Conservation (phyloP, 2,113 vertebrate genomes). For the Cercopithecus mona region DNA sequence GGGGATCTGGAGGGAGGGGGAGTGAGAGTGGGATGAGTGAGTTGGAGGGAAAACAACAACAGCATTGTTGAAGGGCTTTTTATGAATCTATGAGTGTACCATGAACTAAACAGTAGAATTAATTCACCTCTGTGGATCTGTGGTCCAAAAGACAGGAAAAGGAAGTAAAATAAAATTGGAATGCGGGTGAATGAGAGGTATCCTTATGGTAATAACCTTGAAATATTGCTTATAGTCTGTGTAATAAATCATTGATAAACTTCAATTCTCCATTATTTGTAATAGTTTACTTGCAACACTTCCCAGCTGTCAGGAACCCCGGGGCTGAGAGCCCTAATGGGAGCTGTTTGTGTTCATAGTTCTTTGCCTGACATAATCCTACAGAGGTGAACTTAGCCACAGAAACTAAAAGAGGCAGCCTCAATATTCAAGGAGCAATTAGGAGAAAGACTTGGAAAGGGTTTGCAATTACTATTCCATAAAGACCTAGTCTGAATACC, state of each 20-base stretch:
- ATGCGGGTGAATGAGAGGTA: neutral
- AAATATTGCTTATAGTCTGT: neutral
- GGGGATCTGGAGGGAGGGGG: no score
- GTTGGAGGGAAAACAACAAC: neutral
- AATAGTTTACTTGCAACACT: constrained; percentile 2
- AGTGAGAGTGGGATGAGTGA: neutral
- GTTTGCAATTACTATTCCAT: constrained; percentile 28
- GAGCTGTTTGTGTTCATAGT: neutral
- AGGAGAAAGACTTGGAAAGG: constrained; percentile 23
- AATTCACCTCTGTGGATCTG: neutral
- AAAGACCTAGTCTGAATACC: constrained; percentile 27
- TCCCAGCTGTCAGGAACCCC: neutral
- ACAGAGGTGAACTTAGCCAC: neutral
- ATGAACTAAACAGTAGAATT: neutral
- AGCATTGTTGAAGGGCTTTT: neutral
- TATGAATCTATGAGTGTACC: neutral
- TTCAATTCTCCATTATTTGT: constrained; percentile 45
- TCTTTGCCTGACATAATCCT: neutral
- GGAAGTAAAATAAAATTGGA: neutral
- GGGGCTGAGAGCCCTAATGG: neutral
- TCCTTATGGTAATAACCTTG: neutral
- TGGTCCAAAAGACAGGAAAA: neutral
- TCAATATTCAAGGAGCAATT: neutral
- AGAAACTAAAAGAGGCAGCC: neutral
- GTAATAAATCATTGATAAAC: constrained; percentile 26